phyloP scores from a whole-genome alignment of 2,888 invertebrate genomes.

The Ferrisia virgata region DNA sequence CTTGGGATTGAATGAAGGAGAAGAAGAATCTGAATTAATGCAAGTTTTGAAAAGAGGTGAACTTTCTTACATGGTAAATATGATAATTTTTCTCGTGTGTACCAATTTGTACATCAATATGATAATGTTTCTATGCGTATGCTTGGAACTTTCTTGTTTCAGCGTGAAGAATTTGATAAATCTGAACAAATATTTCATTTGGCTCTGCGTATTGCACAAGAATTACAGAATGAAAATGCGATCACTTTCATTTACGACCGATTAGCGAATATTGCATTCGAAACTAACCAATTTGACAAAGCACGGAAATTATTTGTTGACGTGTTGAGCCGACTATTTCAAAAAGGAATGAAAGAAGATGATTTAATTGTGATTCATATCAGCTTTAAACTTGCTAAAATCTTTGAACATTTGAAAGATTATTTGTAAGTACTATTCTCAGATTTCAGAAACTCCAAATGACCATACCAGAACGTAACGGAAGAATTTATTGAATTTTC shows the following conservation, averaged over 20 bases:
- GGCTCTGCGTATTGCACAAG: slow-evolving; percentile 80
- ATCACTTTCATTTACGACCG: slow-evolving; percentile 85
- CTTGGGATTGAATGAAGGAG: neutral
- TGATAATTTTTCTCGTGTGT: neutral
- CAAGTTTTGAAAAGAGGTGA: slow-evolving; percentile 31
- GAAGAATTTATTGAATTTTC: slow-evolving; percentile 40
- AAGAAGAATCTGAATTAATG: slow-evolving; percentile 31
- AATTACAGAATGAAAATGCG: slow-evolving; percentile 71
- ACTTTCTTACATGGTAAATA: neutral
- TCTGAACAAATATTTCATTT: slow-evolving; percentile 56
- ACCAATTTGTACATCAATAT: no score
- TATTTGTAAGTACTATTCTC: slow-evolving; percentile 54
- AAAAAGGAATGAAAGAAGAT: slow-evolving; percentile 68
- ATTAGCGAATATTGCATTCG: slow-evolving; percentile 89
- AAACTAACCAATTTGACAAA: slow-evolving; percentile 70
- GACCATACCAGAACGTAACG: neutral
- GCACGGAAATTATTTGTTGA: slow-evolving; percentile 78
- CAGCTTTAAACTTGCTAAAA: slow-evolving; percentile 83
- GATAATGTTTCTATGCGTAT: neutral
- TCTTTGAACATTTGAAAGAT: slow-evolving; percentile 69
- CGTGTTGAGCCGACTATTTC: slow-evolving; percentile 71
- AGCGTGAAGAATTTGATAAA: slow-evolving; percentile 11
- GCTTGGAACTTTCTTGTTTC: neutral
- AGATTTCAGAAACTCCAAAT: neutral
- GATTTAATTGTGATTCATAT: slow-evolving; percentile 83